phyloP scores from a whole-genome alignment of 2,113 vertebrate genomes.

The Bostrychus sinensis region DNA sequence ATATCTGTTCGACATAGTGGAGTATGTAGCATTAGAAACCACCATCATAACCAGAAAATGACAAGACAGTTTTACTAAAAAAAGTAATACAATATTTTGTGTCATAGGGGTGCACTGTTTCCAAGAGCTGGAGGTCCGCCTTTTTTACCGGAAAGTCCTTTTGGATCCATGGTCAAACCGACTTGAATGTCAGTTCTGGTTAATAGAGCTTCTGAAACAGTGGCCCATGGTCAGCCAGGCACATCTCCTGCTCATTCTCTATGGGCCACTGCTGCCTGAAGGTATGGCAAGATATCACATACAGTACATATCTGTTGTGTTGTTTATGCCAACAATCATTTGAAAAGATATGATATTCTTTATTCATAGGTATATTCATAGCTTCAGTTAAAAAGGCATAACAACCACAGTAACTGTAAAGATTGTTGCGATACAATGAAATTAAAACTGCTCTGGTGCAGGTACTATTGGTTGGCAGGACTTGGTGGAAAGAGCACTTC shows the following conservation, averaged over 20 bases:
- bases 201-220: conserved; percentile 85
- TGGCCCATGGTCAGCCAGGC: conserved; percentile 92
- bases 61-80: not conserved
- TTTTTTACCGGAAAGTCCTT: conserved; percentile 85
- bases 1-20: not conserved
- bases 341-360: no score
- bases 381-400: not conserved
- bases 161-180: conserved; percentile 80
- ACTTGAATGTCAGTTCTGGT: conserved; percentile 85
- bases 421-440: not conserved
- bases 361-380: no score
- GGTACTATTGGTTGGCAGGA: conserved; percentile 85
- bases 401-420: not conserved
- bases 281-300: conserved; percentile 63
- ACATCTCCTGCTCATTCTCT: conserved; percentile 87
- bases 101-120: conserved; percentile 74
- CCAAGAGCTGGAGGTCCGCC: conserved; percentile 84
- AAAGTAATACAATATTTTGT: not conserved
- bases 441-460: conserved; percentile 48
- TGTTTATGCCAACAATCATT: not conserved
- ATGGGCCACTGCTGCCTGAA: conserved; percentile 84
- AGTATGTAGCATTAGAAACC: not conserved
- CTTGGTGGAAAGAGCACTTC: conserved; percentile 78
- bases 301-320: not conserved
- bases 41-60: not conserved